A percentile compares a stretch with the other conserved stretches of the same genome.
Conservation (phyloP, 2,113 vertebrate genomes). For the Misgurnus anguillicaudatus region DNA sequence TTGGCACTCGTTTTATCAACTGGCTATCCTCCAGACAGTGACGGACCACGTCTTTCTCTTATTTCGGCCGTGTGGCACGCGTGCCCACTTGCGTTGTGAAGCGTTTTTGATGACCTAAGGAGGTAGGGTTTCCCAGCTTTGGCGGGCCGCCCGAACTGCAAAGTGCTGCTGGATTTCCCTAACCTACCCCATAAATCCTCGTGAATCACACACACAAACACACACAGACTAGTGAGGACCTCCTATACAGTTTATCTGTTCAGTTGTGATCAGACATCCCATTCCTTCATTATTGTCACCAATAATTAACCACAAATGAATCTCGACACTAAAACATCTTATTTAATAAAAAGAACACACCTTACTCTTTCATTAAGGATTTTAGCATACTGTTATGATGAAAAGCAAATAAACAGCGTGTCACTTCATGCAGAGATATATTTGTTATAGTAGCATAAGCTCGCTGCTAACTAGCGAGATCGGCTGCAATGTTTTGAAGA, state of each 20-base stretch:
- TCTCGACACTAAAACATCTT: slow-evolving; percentile 7
- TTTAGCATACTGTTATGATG: slow-evolving; percentile 16
- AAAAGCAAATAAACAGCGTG: slow-evolving; percentile 36
- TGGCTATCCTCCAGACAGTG: too few species aligned
- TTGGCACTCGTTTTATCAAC: too few species aligned
- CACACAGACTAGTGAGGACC: not conserved
- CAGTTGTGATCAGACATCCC: slow-evolving; percentile 4
- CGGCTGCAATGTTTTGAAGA: not conserved
- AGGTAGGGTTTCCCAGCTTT: too few species aligned
- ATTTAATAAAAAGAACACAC: slow-evolving; percentile 25
- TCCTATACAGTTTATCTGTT: too few species aligned
- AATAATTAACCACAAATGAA: slow-evolving; percentile 35
- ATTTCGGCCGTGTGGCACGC: too few species aligned
- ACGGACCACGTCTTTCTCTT: too few species aligned
- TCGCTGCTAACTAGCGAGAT: slow-evolving; percentile 18
- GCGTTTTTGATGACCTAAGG: too few species aligned
- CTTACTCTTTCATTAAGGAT: not conserved
- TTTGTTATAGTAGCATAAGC: slow-evolving; percentile 10
- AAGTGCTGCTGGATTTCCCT: too few species aligned
- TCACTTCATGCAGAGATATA: slow-evolving; percentile 24
- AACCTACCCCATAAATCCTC: too few species aligned
- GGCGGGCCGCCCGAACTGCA: too few species aligned
- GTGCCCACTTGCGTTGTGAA: too few species aligned
- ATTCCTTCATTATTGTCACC: slow-evolving; percentile 41
- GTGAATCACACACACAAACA: not conserved